Conservation (phyloP, 2,888 invertebrate genomes). For the Cephonodes hylas region DNA sequence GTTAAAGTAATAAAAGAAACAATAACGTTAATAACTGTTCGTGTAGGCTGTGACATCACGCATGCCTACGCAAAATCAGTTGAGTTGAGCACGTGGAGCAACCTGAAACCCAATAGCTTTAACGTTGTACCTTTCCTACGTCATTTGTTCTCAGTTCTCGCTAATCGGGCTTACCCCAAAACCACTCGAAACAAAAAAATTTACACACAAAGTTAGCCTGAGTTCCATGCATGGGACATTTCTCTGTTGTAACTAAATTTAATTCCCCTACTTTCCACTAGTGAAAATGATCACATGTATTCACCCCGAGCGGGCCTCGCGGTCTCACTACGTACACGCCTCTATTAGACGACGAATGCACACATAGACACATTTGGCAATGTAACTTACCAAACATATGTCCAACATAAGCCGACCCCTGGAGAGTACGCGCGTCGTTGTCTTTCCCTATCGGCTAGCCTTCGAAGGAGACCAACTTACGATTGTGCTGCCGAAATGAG, state of each 20-base stretch:
- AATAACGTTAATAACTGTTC: no score
- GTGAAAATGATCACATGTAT: conserved; percentile 22
- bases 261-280: conserved; percentile 18
- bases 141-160: not conserved
- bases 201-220: not conserved
- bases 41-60: not conserved
- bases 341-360: conserved; percentile 28
- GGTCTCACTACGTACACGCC: conserved; percentile 25
- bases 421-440: conserved; percentile 5
- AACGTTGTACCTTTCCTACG: not conserved
- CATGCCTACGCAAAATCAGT: not conserved
- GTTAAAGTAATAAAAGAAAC: no score
- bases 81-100: not conserved
- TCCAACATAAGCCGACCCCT: conserved; percentile 26
- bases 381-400: conserved; percentile 26
- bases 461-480: not conserved
- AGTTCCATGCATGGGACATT: not conserved
- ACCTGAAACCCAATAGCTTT: not conserved
- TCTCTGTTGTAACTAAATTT: conserved; percentile 9
- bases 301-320: conserved; percentile 37
- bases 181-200: not conserved
- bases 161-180: not conserved
- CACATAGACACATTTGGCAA: conserved; percentile 30
- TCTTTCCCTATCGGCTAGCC: not conserved
- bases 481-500: conserved; percentile 13